These are phyloP conservation scores for Tachycineta bicolor DNA, from an alignment of 2,113 vertebrate species.

Conservation along the genomic window DNA sequence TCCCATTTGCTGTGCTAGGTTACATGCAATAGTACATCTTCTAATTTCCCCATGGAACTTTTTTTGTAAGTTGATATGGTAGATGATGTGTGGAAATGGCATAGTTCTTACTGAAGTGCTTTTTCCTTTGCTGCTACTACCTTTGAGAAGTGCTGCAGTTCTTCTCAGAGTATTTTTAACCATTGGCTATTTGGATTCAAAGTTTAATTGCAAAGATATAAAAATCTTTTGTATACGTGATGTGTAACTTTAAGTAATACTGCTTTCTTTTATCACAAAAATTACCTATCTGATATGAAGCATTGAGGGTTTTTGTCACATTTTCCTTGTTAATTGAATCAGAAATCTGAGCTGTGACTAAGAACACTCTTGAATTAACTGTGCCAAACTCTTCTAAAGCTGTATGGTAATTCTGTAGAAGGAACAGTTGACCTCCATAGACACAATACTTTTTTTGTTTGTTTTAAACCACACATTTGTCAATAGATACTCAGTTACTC, in stretches of 20 bases:
- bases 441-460: not conserved
- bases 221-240: not conserved
- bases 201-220: not conserved
- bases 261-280: not conserved
- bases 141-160: not conserved
- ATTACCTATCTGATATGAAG: not conserved
- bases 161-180: slow-evolving; percentile 25
- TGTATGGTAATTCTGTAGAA: not conserved
- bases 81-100: not conserved
- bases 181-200: not conserved
- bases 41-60: not conserved
- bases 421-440: not conserved
- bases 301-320: not conserved
- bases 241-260: not conserved
- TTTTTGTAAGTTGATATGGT: not conserved
- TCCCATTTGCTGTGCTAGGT: not conserved
- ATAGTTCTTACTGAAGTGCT: not conserved
- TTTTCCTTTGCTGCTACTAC: slow-evolving; percentile 16
- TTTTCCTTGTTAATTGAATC: not conserved
- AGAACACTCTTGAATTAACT: not conserved
- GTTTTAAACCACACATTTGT: not conserved
- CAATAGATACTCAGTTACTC: not conserved
- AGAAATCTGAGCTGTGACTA: not conserved
- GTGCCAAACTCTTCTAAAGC: not conserved
- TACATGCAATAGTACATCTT: not conserved